Base-by-base conservation (phyloP, 2,888 invertebrate genomes). In the Aphrophora alni region DNA sequence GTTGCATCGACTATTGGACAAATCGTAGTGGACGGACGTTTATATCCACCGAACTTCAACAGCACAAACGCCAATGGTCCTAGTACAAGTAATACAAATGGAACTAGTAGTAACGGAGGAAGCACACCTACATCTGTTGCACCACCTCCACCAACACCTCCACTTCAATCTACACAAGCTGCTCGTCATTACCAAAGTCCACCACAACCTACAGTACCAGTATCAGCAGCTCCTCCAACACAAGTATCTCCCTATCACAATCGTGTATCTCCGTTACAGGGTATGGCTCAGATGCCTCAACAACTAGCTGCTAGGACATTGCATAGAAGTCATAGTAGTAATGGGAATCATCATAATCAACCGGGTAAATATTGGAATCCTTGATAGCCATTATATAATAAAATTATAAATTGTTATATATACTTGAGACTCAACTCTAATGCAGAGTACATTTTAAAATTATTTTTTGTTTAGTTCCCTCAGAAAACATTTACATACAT, bases 21-120 rank as follows among this genome's bases (percentile, higher is more conserved):
- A 82, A 94, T 95, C 86, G 93, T 95, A 70, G 95, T 95, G 82
- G 95, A 95, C 89, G 95, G 95, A 81, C 92, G 95, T 87, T 92
- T 94, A 84, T 95, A 95, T 89, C 92, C 93, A 38, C 88, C 90
- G 25, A 70, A 71, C 21, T 71, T 70, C 71, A 77, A 27, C 44
- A 27, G 26, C 25, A 38, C 72, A 17, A 27, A 59, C 5, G 75
- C 44, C 10, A 44, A 44, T n/a, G 27, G 27, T 28, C 21, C 33
- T 21, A 25, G 69, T 69, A 26, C 28, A 5, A 70, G 68, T 68
- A 71, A 72, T n/a, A 14, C 26, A 12, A 38, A 59, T 28, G 59
- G 38, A 14, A 28, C 28, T 28, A 73, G 77, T 28, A 82, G 89
- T 21, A n/a, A 28, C 17, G 51, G 33, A 27, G 70, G 51, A 21